Evolutionary conservation across 2,113 vertebrate species (phyloP).

Genomic region (Marcusenius ussheri): DNA sequence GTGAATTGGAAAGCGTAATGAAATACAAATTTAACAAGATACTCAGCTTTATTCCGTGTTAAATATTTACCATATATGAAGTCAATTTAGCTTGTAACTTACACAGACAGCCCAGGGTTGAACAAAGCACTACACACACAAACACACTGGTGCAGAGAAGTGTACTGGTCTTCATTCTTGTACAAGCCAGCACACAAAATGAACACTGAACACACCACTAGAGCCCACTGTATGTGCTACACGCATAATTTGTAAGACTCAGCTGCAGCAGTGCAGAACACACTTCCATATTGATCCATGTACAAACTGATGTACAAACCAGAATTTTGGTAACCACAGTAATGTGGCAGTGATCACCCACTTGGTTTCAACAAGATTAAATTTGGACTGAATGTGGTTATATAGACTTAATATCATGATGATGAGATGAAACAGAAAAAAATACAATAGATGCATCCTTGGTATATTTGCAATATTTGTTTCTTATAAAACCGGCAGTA

Average conservation of each 20-base stretch:
- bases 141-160: neutral
- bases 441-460: neutral
- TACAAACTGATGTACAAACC: neutral
- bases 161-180: neutral
- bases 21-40: neutral
- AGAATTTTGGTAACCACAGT: neutral
- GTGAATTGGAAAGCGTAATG: neutral
- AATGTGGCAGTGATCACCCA: neutral
- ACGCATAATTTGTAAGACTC: neutral
- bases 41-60: neutral
- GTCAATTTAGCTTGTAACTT: neutral
- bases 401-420: neutral
- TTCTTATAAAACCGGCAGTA: neutral
- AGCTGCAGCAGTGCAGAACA: neutral
- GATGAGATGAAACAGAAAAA: neutral
- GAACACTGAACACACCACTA: neutral
- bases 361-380: neutral
- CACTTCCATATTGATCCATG: neutral
- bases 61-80: neutral
- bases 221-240: neutral
- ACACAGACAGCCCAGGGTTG: neutral
- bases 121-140: neutral
- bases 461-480: constrained; percentile 14
- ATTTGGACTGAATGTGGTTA: neutral
- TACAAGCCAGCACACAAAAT: neutral